These are phyloP conservation scores for Agapornis canus DNA, from an alignment of 2,797 vertebrate species.

Conservation along the genomic window DNA sequence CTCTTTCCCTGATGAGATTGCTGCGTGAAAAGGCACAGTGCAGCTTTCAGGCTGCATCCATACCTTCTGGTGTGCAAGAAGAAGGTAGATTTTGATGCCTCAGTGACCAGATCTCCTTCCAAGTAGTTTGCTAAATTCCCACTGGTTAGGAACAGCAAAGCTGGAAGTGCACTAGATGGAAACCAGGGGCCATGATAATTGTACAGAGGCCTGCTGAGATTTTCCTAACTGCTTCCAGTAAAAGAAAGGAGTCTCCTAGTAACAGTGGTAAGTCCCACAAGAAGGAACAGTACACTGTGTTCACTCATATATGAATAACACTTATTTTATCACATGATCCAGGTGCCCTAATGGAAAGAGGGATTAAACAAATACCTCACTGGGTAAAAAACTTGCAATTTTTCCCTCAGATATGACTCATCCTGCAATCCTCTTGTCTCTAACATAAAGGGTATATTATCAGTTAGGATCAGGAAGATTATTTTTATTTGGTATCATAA, in stretches of 20 bases:
- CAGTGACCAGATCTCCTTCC: constrained; percentile 67
- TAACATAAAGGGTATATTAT: background rate
- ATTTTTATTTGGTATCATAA: background rate
- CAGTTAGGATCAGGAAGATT: background rate
- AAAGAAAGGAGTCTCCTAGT: constrained; percentile 85
- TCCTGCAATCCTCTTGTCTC: background rate
- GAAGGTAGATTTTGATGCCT: constrained; percentile 64
- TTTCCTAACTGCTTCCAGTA: constrained; percentile 83
- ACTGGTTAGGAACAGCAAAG: constrained; percentile 76
- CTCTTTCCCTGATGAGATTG: constrained; percentile 39
- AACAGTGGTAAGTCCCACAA: constrained; percentile 80
- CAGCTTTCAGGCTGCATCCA: constrained; percentile 47
- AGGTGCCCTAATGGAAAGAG: constrained; percentile 52
- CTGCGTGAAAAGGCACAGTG: constrained; percentile 42
- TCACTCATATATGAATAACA: constrained; percentile 90
- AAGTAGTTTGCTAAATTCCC: constrained; percentile 83
- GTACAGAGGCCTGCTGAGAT: constrained; percentile 90
- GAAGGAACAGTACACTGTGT: constrained; percentile 84
- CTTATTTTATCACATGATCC: constrained; percentile 87
- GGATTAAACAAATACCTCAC: background rate
- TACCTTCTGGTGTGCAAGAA: constrained; percentile 29
- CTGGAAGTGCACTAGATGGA: constrained; percentile 87
- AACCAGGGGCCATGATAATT: constrained; percentile 86
- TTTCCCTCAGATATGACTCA: background rate
- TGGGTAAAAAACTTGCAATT: background rate